Conservation (phyloP, 2,888 invertebrate genomes). For the Pollenia amentaria region DNA sequence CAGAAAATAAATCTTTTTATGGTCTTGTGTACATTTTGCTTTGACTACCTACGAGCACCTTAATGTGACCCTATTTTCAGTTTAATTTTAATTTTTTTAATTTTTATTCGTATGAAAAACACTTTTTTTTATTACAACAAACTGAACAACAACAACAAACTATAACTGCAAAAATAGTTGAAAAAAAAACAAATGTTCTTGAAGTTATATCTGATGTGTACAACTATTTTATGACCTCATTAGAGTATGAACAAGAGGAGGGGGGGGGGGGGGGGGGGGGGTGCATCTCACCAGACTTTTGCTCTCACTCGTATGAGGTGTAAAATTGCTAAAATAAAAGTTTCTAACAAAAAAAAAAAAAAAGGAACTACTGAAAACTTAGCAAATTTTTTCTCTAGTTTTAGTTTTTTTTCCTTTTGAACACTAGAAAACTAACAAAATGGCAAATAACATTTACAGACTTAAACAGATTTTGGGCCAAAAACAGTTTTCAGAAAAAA, state of each 20-base stretch:
- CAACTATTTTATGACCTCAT: slow-evolving; percentile 67
- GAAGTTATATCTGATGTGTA: slow-evolving; percentile 57
- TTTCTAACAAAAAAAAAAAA: slow-evolving; percentile 6
- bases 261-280: background rate
- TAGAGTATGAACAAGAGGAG: slow-evolving; percentile 31
- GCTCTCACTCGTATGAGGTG: slow-evolving; percentile 31
- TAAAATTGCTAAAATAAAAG: slow-evolving; percentile 40
- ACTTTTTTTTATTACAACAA: slow-evolving; percentile 44
- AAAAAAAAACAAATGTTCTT: slow-evolving; percentile 46
- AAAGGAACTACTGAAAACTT: slow-evolving; percentile 50
- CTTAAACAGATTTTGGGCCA: slow-evolving; percentile 38
- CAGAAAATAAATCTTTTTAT: slow-evolving; percentile 10
- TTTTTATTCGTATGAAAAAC: slow-evolving; percentile 40
- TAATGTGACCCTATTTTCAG: slow-evolving; percentile 59
- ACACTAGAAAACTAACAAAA: background rate
- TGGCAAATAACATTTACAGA: slow-evolving; percentile 19
- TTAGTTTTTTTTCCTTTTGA: background rate
- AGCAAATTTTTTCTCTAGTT: slow-evolving; percentile 16
- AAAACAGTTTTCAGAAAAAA: background rate
- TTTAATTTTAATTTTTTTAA: slow-evolving; percentile 46
- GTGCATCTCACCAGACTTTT: background rate
- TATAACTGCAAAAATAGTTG: slow-evolving; percentile 8
- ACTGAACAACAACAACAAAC: slow-evolving; percentile 24
- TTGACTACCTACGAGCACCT: slow-evolving; percentile 59
- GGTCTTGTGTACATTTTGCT: slow-evolving; percentile 35